phyloP scores from a whole-genome alignment of 1,140 invertebrate species.

The Drosophila truncata region DNA sequence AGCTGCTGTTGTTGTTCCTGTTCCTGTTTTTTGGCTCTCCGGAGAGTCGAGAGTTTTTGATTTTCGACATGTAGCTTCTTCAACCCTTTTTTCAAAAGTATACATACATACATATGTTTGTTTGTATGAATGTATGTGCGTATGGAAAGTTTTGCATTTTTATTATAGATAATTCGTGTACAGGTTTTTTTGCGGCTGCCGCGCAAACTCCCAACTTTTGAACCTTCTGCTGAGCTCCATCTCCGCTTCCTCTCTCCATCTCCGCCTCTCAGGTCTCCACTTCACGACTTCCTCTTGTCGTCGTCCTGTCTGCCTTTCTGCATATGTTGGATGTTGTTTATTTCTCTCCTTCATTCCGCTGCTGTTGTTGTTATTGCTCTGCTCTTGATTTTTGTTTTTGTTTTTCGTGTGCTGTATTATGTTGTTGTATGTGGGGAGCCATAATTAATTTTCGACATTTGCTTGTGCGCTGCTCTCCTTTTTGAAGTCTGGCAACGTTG shows the following conservation, averaged over 20 bases:
- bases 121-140: constrained; percentile 19
- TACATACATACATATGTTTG: constrained; percentile 8
- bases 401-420: constrained; percentile 4
- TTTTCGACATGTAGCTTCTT: constrained; percentile 77
- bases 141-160: constrained; percentile 78
- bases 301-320: constrained; percentile 50
- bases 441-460: constrained; percentile 75
- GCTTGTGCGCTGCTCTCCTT: constrained; percentile 24
- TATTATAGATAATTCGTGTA: constrained; percentile 84
- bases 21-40: constrained; percentile 55
- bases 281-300: constrained; percentile 18
- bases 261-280: constrained; percentile 4
- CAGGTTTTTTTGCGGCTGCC: constrained; percentile 78
- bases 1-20: constrained; percentile 4
- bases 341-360: constrained; percentile 9
- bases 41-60: constrained; percentile 80
- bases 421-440: constrained; percentile 36
- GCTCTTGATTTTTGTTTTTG: constrained; percentile 31
- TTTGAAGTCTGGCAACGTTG: constrained; percentile 70
- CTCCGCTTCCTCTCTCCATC: constrained; percentile 11
- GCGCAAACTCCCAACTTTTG: constrained; percentile 78
- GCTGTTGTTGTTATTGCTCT: constrained; percentile 29
- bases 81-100: constrained; percentile 73
- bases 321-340: constrained; percentile 56
- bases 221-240: constrained; percentile 48